Evolutionary conservation across 2,113 vertebrate species (phyloP), one percentile per base, ranked within the genome.

Genomic region (Ranitomeya variabilis): DNA sequence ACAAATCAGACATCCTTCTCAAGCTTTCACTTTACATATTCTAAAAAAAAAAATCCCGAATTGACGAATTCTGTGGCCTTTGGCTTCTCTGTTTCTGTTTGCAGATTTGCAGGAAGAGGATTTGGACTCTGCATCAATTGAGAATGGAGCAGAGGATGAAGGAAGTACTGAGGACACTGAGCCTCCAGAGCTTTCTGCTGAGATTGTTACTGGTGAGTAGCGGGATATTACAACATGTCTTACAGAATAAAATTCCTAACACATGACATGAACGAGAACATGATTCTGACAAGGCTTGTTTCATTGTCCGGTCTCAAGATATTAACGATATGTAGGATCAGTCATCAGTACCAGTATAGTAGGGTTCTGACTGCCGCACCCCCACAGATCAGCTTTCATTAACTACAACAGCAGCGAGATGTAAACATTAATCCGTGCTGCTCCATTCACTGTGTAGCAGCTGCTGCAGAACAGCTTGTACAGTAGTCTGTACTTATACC

Each of bases 31-130:
- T 64, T 21, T 19, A 21, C 4, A 64, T 64, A 64, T 60, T 60
- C 13, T 60, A 64, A 7, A 19, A 64, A 7, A 19, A 64, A 64
- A 5, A 64, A 19, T 64, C 64, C 64, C 9, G 10, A 10, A 10
- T 7, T 10, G 5, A 66, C n/a, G 19, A 16, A 18, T 37, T 18
- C 16, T 6, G 16, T 19, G n/a, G 2, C 16, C 1, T 76, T 16
- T 66, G 2, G 13, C 13, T 15, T 60, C 14, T 31, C n/a, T 71
- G 31, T 16, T 59, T 54, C 12, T 19, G 45, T 69, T 19, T 19
- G 21, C 60, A 87, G 86, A 69, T 6, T 16, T 79, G n/a, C 64
- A 31, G 1, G 23, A 87, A 13, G 86, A 87, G 10, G 78, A 87
- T 12, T 5, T 64, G 37, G 62, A 57, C 18, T 80, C 62, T 71